A percentile compares a stretch with the other conserved stretches of the same genome.
These are phyloP conservation scores for Agelaius tricolor DNA, from an alignment of 2,113 vertebrate genomes.

Conservation along the genomic window DNA sequence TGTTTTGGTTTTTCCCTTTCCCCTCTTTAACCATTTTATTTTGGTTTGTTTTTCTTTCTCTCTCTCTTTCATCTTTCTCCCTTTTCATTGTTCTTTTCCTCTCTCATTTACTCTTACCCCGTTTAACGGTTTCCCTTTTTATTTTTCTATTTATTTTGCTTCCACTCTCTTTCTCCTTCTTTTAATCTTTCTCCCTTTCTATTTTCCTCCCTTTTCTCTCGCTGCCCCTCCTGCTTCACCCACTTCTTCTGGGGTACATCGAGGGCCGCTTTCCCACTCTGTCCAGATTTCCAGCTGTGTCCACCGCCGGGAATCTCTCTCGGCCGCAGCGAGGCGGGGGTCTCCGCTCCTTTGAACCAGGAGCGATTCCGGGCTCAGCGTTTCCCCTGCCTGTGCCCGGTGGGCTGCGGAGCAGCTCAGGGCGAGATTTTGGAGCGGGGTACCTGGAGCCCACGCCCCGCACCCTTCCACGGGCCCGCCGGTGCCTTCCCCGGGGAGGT, in stretches of 20 bases:
- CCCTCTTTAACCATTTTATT: background rate
- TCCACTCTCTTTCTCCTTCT: background rate
- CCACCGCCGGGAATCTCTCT: background rate
- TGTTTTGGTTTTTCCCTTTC: background rate
- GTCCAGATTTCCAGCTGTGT: background rate
- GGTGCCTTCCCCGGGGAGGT: background rate
- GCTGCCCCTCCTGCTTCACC: background rate
- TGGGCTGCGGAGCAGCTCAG: background rate
- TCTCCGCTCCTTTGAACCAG: background rate
- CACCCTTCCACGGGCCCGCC: no score
- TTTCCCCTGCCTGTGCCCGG: background rate
- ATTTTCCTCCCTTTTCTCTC: background rate
- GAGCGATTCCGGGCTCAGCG: background rate
- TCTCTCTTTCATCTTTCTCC: background rate
- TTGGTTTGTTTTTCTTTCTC: background rate
- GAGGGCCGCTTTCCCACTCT: background rate
- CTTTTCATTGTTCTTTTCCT: background rate
- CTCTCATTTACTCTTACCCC: background rate
- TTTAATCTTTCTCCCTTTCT: background rate
- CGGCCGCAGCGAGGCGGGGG: rapidly evolving
- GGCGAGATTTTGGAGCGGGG: background rate
- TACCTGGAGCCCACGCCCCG: background rate
- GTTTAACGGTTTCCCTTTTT: background rate
- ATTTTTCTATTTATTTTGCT: background rate
- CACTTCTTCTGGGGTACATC: background rate